Evolutionary conservation across 2,888 invertebrate genomes (phyloP).

Genomic region (Ochlodes sylvanus): DNA sequence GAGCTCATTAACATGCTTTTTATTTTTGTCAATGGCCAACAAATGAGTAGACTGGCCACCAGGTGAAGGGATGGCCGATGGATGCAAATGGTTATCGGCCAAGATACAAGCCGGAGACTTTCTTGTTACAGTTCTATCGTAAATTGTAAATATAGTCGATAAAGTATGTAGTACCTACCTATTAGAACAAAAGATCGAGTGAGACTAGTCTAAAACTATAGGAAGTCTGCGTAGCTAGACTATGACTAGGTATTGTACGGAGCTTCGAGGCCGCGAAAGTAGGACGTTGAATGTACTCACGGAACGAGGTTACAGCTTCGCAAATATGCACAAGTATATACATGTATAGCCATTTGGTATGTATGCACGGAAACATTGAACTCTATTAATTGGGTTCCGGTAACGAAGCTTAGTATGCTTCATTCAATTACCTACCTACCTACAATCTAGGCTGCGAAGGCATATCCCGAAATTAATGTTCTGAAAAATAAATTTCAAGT

Average conservation of each 20-base stretch:
- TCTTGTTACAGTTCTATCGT: no score
- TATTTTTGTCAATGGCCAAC: no score
- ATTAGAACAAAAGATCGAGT: conserved; percentile 10
- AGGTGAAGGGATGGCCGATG: no score
- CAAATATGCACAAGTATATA: conserved; percentile 42
- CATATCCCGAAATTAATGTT: neutral
- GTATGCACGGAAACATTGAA: conserved; percentile 31
- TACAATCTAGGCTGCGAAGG: conserved; percentile 11
- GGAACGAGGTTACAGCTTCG: conserved; percentile 59
- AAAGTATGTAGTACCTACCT: no score
- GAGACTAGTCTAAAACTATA: conserved; percentile 20
- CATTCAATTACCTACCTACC: no score
- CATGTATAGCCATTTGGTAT: conserved; percentile 20
- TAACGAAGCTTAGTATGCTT: conserved; percentile 28
- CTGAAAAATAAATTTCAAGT: no score
- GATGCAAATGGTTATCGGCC: no score
- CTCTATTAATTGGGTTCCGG: conserved; percentile 32
- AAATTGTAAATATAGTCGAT: no score
- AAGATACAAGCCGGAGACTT: no score
- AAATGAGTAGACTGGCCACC: no score
- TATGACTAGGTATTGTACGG: conserved; percentile 56
- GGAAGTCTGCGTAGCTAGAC: conserved; percentile 34
- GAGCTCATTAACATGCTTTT: no score
- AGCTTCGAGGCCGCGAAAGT: conserved; percentile 62
- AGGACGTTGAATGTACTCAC: conserved; percentile 62